A percentile compares a stretch with the other conserved stretches of the same genome.
These are phyloP conservation scores for Trachymyrmex cornetzi DNA, from an alignment of 1,140 invertebrate species.

Conservation along the genomic window DNA sequence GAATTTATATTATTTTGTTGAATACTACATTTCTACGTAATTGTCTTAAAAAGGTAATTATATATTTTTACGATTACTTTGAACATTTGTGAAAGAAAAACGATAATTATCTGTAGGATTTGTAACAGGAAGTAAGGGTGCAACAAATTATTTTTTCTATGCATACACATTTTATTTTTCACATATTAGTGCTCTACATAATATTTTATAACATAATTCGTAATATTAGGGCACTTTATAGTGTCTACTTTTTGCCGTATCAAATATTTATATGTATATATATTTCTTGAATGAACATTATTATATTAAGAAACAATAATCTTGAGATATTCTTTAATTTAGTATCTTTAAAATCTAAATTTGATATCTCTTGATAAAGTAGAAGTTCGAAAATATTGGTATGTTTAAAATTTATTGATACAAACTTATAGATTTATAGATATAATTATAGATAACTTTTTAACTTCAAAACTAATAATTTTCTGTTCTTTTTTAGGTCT, in stretches of 20 bases:
- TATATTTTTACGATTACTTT: neutral
- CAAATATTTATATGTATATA: neutral
- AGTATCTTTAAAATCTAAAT: neutral
- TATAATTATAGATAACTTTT: neutral
- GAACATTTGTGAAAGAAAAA: neutral
- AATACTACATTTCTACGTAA: neutral
- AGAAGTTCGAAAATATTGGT: neutral
- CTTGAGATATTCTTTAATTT: neutral
- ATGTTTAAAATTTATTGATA: neutral
- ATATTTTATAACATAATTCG: neutral
- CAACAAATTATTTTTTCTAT: neutral
- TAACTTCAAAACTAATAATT: neutral
- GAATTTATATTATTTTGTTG: neutral
- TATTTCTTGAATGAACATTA: neutral
- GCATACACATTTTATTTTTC: constrained; percentile 30
- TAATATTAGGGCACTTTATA: neutral
- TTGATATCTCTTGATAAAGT: neutral
- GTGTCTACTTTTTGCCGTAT: neutral
- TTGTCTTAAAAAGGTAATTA: neutral
- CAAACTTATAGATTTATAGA: no score
- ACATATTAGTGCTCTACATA: neutral
- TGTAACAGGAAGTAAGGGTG: neutral
- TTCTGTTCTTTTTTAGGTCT: neutral
- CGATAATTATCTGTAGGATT: constrained; percentile 1
- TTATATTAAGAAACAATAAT: neutral